Evolutionary conservation across 2,797 vertebrate genomes (phyloP).

Genomic region (Enteromius paludinosus): DNA sequence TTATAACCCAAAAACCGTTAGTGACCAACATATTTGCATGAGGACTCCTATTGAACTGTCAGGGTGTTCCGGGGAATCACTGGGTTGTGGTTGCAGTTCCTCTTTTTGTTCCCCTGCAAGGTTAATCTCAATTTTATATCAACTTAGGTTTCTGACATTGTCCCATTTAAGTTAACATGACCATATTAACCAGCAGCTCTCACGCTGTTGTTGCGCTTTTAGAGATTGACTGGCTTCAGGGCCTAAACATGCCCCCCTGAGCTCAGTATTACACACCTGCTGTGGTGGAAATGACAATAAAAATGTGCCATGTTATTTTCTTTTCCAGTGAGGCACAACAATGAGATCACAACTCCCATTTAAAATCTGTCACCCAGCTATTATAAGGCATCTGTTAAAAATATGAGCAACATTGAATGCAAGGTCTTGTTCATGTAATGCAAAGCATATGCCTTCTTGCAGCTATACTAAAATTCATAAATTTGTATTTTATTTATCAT

Average conservation of each 20-base stretch:
- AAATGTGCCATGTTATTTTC: conserved; percentile 50
- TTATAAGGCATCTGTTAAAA: conserved; percentile 36
- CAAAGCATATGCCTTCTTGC: neutral
- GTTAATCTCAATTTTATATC: conserved; percentile 53
- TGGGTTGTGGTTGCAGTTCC: conserved; percentile 50
- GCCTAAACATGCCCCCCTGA: conserved; percentile 45
- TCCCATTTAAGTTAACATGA: conserved; percentile 24
- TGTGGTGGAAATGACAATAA: conserved; percentile 49
- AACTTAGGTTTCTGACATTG: conserved; percentile 30
- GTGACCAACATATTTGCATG: conserved; percentile 56
- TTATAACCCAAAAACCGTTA: conserved; percentile 27
- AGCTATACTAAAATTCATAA: neutral
- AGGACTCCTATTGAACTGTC: conserved; percentile 50
- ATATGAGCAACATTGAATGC: neutral
- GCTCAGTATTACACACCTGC: conserved; percentile 57
- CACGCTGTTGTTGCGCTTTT: conserved; percentile 22
- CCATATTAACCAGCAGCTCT: conserved; percentile 20
- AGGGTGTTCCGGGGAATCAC: conserved; percentile 50
- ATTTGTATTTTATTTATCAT: neutral
- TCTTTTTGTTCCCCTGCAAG: conserved; percentile 51
- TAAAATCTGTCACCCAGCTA: conserved; percentile 33
- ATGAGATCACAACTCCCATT: conserved; percentile 32
- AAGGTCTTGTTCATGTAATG: conserved; percentile 1
- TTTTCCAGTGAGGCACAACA: conserved; percentile 51
- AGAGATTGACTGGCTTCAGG: conserved; percentile 55